Base-by-base conservation (phyloP, 2,888 invertebrate species). In the Drosophila koepferae region DNA sequence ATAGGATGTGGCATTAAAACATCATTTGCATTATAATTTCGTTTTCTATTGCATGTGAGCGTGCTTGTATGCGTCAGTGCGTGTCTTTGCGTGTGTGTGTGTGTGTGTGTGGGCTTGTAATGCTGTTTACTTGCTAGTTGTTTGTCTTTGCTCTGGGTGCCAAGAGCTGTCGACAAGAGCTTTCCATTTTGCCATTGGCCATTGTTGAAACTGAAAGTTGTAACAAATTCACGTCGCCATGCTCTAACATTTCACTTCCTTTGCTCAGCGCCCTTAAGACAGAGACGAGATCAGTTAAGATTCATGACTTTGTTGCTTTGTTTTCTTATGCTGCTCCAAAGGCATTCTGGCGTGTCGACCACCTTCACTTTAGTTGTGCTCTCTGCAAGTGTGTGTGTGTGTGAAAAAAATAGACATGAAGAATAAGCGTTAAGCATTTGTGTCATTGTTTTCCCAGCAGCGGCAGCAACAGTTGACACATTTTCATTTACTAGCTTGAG, bases 191-290 rank as follows among this genome's bases (percentile, higher is more conserved):
- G 54, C 28, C 28, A 28, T 28, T 28, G 28, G 43, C 70, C 79
- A 85, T 86, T 85, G 84, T 85, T 76, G 67, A 85, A 85, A 81
- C 71, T 75, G 83, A 84, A 85, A 86, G 84, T 79, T 80, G 60
- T 64, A 62, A 63, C 65, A 75, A 70, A 71, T 80, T 81, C 66
- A 80, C 68, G 80, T 72, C 66, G 54, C 20, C 34, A 28, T 72
- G 56, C 44, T 31, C 67, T 72, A 49, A 46, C 83, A 82, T 84
- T 86, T 86, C 84, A 86, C 82, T 86, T 82, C 86, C 84, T 86
- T 78, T 80, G 64, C 36, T 49, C 72, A 69, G 71, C 65, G 61
- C 72, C 65, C 75, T 73, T 71, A 72, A 78, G 68, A 63, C 63
- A 71, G 46, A 48, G 34, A 41, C 51, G 58, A 68, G 51, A 74